Base-by-base conservation (phyloP, 2,797 vertebrate species). In the Gymnopithys bicolor region DNA sequence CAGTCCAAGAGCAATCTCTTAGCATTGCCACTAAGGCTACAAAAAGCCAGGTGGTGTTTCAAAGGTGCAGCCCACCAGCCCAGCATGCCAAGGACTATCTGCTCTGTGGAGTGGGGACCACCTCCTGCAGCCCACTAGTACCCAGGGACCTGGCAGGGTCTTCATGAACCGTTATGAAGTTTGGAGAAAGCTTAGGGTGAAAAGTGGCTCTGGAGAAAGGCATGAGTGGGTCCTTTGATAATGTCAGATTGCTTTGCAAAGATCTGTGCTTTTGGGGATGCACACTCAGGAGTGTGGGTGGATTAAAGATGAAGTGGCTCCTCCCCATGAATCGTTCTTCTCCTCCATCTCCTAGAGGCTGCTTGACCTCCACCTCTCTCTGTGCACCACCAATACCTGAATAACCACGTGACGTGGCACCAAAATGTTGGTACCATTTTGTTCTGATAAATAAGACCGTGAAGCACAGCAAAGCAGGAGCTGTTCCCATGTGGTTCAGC, bases 401-500 rank as follows among this genome's bases (percentile, higher is more conserved):
- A 63, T 3, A 76, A 67, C 35, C n/a, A 43, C 0, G 0, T 3
- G 33, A 74, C 80, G 27, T 0, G 2, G 32, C 60, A 39, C 14
- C 1, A 0, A 27, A 37, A 4, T 35, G 2, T 16, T 14, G 25
- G 56, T 19, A 43, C 28, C 60, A 19, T 8, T 46, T 78, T 66
- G 8, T 53, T 25, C 19, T 21, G 2, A 35, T 4, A 28, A 11
- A 27, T 0, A 0, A 55, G 24, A 16, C 22, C 11, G 11, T 1
- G 7, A 28, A 45, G 51, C 19, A 21, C 7, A 58, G 46, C 3
- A 2, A 39, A 39, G 59, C 70, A 43, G 51, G 55, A 87, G 41
- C n/a, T 62, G 16, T 13, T 70, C 43, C 49, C 0, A 1, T 0
- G 32, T 1, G 1, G 18, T 56, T 76, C 10, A 4, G 30, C 45